phyloP scores from a whole-genome alignment of 1,140 invertebrate genomes.

The Sycophaga agraensis region DNA sequence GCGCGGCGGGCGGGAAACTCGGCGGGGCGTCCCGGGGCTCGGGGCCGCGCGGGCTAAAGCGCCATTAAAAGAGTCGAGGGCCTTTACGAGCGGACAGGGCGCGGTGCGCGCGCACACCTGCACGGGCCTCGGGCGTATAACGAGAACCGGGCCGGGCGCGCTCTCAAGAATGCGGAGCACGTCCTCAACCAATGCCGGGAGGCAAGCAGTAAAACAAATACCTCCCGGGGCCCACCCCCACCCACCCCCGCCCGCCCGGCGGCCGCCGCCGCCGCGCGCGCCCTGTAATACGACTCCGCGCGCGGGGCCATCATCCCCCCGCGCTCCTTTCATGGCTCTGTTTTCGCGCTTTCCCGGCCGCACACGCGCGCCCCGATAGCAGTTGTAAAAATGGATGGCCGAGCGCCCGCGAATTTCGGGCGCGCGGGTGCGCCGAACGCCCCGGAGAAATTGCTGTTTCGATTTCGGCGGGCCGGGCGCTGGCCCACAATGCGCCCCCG shows the following conservation, averaged over 20 bases:
- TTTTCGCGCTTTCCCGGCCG: not conserved
- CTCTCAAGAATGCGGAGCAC: slow-evolving; percentile 57
- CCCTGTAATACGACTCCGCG: too few relatives aligned
- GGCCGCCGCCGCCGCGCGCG: not conserved
- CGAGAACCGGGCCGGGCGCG: too few relatives aligned
- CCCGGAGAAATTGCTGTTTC: not conserved
- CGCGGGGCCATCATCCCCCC: not conserved
- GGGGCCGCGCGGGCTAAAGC: slow-evolving; percentile 27
- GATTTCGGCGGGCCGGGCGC: too few relatives aligned
- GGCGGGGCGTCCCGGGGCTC: too few relatives aligned
- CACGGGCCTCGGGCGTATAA: too few relatives aligned
- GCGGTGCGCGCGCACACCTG: too few relatives aligned
- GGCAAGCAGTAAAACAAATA: slow-evolving; percentile 58
- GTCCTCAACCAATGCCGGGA: slow-evolving; percentile 56
- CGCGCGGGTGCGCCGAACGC: too few relatives aligned
- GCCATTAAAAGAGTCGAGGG: slow-evolving; percentile 48
- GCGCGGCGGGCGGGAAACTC: not conserved
- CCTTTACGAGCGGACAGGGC: slow-evolving; percentile 40
- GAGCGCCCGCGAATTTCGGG: slow-evolving; percentile 20
- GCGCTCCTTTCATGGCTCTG: not conserved
- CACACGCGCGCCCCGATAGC: not conserved
- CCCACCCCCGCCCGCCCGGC: slow-evolving; percentile 43
- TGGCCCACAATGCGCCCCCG: not conserved
- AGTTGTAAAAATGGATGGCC: slow-evolving; percentile 26
- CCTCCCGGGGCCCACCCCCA: slow-evolving; percentile 35